Evolutionary conservation across 2,113 vertebrate genomes (phyloP).

Genomic region (Paramisgurnus dabryanus): DNA sequence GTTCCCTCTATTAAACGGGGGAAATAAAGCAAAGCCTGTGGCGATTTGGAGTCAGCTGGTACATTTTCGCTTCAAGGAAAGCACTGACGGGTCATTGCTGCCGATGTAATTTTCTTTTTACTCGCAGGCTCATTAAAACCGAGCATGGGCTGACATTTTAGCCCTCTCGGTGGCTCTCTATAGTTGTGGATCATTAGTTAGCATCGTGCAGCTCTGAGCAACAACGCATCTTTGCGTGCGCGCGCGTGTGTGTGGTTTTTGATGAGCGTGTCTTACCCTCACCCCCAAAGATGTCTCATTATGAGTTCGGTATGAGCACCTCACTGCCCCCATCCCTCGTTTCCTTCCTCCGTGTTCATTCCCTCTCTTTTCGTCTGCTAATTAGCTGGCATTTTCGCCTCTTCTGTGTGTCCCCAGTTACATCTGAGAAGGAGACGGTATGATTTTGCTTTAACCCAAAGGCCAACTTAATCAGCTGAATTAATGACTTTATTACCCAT

Average conservation of each 20-base stretch:
- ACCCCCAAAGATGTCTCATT: constrained; percentile 80
- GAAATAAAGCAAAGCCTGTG: constrained; percentile 34
- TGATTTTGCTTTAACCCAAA: constrained; percentile 83
- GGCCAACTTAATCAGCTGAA: constrained; percentile 84
- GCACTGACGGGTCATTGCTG: constrained; percentile 7
- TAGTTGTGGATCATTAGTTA: constrained; percentile 73
- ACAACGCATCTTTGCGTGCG: constrained; percentile 60
- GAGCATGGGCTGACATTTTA: constrained; percentile 70
- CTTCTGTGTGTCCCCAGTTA: constrained; percentile 73
- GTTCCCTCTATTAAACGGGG: constrained; percentile 34
- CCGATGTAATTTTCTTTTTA: constrained; percentile 49
- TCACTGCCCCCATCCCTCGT: constrained; percentile 59
- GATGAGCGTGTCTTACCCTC: constrained; percentile 76
- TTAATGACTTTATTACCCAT: constrained; percentile 82
- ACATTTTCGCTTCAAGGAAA: constrained; percentile 18
- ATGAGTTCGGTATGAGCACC: constrained; percentile 75
- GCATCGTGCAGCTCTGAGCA: constrained; percentile 69
- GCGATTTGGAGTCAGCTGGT: constrained; percentile 35
- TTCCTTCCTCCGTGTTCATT: constrained; percentile 54
- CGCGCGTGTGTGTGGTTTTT: constrained; percentile 59
- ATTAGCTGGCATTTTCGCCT: constrained; percentile 74
- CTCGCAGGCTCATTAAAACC: constrained; percentile 74
- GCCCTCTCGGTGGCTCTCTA: constrained; percentile 60
- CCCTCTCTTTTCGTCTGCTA: constrained; percentile 73
- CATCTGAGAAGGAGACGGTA: constrained; percentile 80